These are phyloP conservation scores for Pantala flavescens DNA, from an alignment of 1,140 invertebrate species.

Conservation along the genomic window DNA sequence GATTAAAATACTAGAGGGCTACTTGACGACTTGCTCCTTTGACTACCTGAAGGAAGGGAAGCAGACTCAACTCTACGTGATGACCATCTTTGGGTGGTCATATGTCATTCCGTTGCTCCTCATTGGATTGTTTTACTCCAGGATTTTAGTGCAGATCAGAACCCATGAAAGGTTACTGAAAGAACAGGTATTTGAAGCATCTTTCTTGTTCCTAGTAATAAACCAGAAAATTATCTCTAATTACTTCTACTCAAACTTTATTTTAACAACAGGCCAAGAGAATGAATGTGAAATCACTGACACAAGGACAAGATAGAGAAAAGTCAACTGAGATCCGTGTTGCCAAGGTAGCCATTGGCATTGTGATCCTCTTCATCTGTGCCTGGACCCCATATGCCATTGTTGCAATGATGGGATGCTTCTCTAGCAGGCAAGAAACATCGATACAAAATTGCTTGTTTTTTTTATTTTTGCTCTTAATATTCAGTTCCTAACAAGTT, in stretches of 20 bases:
- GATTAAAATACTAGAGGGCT: constrained; percentile 43
- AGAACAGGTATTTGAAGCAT: constrained; percentile 37
- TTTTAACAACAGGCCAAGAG: constrained; percentile 51
- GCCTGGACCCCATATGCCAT: constrained; percentile 66
- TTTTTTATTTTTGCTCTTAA: too few species aligned
- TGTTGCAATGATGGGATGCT: constrained; percentile 57
- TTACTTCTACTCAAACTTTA: neutral
- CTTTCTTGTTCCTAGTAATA: neutral
- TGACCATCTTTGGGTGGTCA: constrained; percentile 54
- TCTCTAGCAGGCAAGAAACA: constrained; percentile 26
- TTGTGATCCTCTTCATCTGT: constrained; percentile 61
- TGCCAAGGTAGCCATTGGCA: constrained; percentile 64
- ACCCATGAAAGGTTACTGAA: constrained; percentile 66
- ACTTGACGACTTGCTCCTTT: constrained; percentile 62
- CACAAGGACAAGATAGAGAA: constrained; percentile 30
- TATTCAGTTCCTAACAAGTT: too few species aligned
- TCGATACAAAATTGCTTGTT: too few species aligned
- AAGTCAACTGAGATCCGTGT: constrained; percentile 59
- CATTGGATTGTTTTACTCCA: constrained; percentile 57
- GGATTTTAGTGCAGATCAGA: constrained; percentile 57
- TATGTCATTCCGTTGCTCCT: constrained; percentile 56
- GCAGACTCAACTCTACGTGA: constrained; percentile 56
- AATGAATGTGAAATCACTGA: constrained; percentile 67
- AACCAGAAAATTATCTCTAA: neutral
- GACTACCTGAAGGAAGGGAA: constrained; percentile 59